A percentile compares a stretch with the other conserved stretches of the same genome.
These are phyloP conservation scores for Drosophila leonis DNA, from an alignment of 2,888 invertebrate species.

Conservation along the genomic window DNA sequence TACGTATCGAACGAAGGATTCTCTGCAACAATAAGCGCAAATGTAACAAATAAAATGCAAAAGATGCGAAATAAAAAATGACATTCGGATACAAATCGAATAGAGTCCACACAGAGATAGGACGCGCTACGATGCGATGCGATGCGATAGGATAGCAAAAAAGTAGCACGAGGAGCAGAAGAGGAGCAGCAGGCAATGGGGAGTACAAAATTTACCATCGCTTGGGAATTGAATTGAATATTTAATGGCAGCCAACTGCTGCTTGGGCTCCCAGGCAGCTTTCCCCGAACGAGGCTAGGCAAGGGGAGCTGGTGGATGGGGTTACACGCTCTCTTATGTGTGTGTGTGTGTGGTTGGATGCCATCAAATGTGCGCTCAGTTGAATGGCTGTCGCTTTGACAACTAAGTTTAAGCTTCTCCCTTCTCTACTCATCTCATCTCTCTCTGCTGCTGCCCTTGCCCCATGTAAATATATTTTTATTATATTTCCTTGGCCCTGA, in stretches of 20 bases:
- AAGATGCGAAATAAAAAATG: slow-evolving; percentile 81
- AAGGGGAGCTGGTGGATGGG: slow-evolving; percentile 17
- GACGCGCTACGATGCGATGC: slow-evolving; percentile 21
- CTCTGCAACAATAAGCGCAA: slow-evolving; percentile 67
- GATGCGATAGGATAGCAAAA: slow-evolving; percentile 12
- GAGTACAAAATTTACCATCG: slow-evolving; percentile 33
- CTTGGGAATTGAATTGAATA: slow-evolving; percentile 76
- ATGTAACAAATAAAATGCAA: slow-evolving; percentile 80
- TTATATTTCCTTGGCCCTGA: slow-evolving; percentile 18
- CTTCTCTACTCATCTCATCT: not conserved
- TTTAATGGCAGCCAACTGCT: slow-evolving; percentile 80
- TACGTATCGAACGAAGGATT: slow-evolving; percentile 45
- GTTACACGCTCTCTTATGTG: slow-evolving; percentile 11
- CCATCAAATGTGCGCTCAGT: slow-evolving; percentile 48
- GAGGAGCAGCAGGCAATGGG: slow-evolving; percentile 12
- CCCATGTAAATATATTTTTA: slow-evolving; percentile 22
- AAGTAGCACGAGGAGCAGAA: not conserved
- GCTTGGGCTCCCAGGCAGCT: slow-evolving; percentile 46
- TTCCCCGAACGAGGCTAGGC: not conserved
- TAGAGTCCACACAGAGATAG: slow-evolving; percentile 47
- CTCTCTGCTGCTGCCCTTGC: not conserved
- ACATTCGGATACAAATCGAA: slow-evolving; percentile 82
- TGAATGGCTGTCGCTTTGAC: slow-evolving; percentile 45
- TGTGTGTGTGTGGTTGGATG: slow-evolving; percentile 38
- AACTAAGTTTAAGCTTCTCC: slow-evolving; percentile 21